phyloP scores from a whole-genome alignment of 2,888 invertebrate species.

The Conomelus anceps region DNA sequence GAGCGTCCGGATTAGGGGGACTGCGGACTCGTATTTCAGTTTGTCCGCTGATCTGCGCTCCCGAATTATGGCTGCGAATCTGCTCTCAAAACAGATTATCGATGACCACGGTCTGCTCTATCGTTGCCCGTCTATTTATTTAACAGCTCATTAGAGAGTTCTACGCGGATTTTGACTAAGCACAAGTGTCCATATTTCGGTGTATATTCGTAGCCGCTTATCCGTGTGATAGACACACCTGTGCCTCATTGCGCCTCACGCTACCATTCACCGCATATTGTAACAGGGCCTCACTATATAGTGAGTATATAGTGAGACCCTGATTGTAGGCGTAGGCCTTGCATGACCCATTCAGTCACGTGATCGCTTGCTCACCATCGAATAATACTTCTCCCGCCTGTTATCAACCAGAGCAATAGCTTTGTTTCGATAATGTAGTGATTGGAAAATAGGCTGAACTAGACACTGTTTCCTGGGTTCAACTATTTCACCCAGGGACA shows the following conservation, averaged over 20 bases:
- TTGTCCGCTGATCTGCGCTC: background rate
- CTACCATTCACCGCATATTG: too few species aligned
- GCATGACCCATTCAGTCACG: background rate
- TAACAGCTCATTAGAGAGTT: background rate
- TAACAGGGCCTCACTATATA: too few species aligned
- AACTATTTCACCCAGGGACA: background rate
- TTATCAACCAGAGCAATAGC: background rate
- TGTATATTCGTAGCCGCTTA: background rate
- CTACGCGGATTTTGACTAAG: background rate
- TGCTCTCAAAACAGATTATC: background rate
- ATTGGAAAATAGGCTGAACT: background rate
- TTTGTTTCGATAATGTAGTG: background rate
- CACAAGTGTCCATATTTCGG: background rate
- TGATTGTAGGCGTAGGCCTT: too few species aligned
- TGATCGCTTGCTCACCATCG: background rate
- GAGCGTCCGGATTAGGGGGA: background rate
- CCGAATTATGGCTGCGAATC: background rate
- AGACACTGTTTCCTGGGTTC: too few species aligned
- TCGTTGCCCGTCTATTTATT: background rate
- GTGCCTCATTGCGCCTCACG: background rate
- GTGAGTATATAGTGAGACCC: too few species aligned
- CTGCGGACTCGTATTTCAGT: background rate
- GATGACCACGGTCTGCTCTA: background rate
- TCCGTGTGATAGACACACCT: background rate
- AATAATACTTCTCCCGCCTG: background rate